Evolutionary conservation across 2,113 vertebrate genomes (phyloP).

Genomic region (Psilopsiagon aurifrons): DNA sequence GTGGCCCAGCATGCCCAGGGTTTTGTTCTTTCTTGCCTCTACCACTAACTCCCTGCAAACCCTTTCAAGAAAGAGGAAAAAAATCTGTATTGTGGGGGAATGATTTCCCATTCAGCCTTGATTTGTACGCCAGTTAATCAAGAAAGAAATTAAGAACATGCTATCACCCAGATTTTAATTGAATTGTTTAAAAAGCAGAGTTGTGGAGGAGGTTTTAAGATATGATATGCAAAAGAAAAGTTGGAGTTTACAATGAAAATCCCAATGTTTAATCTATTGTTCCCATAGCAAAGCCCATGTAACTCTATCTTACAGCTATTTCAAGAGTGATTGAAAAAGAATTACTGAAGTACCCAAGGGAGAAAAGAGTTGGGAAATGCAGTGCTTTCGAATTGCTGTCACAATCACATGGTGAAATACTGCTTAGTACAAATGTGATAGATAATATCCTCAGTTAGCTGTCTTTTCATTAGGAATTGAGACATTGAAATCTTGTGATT

Average conservation of each 20-base stretch:
- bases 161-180: constrained; percentile 17
- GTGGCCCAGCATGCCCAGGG: not conserved
- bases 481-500: constrained; percentile 18
- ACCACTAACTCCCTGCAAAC: not conserved
- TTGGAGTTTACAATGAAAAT: not conserved
- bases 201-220: not conserved
- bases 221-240: not conserved
- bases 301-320: constrained; percentile 1
- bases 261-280: not conserved
- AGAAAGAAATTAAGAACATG: not conserved
- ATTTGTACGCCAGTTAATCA: not conserved
- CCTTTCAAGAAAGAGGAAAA: not conserved
- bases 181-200: not conserved
- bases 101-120: not conserved
- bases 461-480: constrained; percentile 39
- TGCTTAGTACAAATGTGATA: constrained; percentile 4
- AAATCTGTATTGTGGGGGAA: not conserved
- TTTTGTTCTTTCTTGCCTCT: constrained; percentile 32
- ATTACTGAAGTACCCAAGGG: constrained; percentile 6
- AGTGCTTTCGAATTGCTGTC: constrained; percentile 21
- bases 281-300: not conserved
- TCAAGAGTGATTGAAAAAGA: constrained; percentile 38
- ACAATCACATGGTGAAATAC: constrained; percentile 11
- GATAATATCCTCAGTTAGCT: not conserved
- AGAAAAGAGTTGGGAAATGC: not conserved